Conservation (phyloP, 2,113 vertebrate genomes). For the Ranitomeya imitator region DNA sequence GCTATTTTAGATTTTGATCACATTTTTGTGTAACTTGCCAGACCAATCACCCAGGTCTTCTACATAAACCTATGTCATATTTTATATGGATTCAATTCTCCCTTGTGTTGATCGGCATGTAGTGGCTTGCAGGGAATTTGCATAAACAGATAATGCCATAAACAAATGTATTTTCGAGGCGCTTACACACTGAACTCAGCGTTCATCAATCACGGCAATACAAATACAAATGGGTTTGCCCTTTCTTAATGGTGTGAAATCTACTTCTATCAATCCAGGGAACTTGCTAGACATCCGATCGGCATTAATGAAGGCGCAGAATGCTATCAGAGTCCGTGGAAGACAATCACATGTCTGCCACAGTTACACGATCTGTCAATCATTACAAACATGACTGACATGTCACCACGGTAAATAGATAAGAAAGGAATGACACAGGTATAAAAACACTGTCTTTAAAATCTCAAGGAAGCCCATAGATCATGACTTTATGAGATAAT, state of each 20-base stretch:
- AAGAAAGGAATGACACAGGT: background rate
- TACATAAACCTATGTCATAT: conserved; percentile 7
- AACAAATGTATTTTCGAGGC: conserved; percentile 42
- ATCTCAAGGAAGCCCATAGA: background rate
- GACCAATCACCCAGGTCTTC: conserved; percentile 14
- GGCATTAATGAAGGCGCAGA: conserved; percentile 45
- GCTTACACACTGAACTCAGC: conserved; percentile 17
- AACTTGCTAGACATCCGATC: conserved; percentile 41
- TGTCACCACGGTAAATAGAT: conserved; percentile 20
- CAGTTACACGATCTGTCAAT: conserved; percentile 42
- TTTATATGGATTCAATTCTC: conserved; percentile 22
- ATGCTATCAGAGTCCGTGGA: conserved; percentile 17
- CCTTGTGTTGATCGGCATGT: conserved; percentile 64
- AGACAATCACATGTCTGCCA: conserved; percentile 40
- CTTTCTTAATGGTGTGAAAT: conserved; percentile 56
- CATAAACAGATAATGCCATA: conserved; percentile 45
- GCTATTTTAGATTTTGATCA: conserved; percentile 28
- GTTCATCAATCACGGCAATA: conserved; percentile 48
- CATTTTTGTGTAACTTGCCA: conserved; percentile 20
- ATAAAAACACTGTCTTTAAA: conserved; percentile 11
- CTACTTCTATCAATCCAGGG: conserved; percentile 46
- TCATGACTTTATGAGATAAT: conserved; percentile 18
- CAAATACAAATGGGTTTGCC: conserved; percentile 56
- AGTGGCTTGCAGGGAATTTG: conserved; percentile 67
- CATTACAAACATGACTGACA: conserved; percentile 46